These are phyloP conservation scores for Gnathonemus echidnorhynchus DNA, from an alignment of 2,113 vertebrate species.

Conservation along the genomic window DNA sequence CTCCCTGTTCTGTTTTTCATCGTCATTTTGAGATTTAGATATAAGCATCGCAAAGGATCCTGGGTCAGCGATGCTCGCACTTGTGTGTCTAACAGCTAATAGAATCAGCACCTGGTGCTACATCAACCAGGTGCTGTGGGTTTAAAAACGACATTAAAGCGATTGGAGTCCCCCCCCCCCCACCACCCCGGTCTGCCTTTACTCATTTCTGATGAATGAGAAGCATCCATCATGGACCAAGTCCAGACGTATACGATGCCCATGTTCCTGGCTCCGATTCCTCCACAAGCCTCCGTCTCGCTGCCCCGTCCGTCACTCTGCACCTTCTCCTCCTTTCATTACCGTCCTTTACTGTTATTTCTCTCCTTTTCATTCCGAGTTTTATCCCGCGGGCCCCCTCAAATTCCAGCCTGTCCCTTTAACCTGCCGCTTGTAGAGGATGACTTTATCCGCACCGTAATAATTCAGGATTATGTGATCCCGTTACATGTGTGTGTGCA, in stretches of 20 bases:
- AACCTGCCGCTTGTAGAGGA: constrained; percentile 28
- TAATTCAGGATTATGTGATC: constrained; percentile 55
- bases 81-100: not conserved
- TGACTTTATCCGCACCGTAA: constrained; percentile 29
- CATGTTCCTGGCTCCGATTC: not conserved
- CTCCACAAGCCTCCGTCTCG: not conserved
- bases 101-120: not conserved
- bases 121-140: not conserved
- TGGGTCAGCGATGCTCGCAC: not conserved
- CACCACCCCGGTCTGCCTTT: not conserved
- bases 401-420: not conserved
- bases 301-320: not conserved
- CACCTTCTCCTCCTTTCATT: not conserved
- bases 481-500: constrained; percentile 22
- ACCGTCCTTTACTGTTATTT: constrained; percentile 3
- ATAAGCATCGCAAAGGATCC: not conserved
- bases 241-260: not conserved
- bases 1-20: not conserved
- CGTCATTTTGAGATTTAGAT: not conserved
- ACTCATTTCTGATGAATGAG: not conserved
- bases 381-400: not conserved
- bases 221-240: not conserved
- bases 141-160: not conserved
- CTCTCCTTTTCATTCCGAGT: not conserved
- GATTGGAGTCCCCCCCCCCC: not conserved